These are phyloP conservation scores for Tetramorium alpestre DNA, from an alignment of 1,140 invertebrate genomes.

Conservation along the genomic window DNA sequence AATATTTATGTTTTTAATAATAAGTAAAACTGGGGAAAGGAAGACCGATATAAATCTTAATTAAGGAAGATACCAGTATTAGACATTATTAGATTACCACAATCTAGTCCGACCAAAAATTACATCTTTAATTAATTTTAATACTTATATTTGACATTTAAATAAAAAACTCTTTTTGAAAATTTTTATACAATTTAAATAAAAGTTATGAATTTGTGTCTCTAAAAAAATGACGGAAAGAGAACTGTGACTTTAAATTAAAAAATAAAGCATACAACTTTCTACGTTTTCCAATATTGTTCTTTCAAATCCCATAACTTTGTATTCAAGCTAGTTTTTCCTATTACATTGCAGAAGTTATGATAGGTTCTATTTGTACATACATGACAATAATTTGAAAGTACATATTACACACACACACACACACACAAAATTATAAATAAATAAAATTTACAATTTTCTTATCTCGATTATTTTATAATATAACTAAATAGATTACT, in stretches of 20 bases:
- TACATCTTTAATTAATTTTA: too few species aligned
- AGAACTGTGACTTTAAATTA: slow-evolving; percentile 14
- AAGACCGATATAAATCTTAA: too few species aligned
- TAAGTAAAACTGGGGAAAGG: too few species aligned
- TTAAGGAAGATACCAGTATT: too few species aligned
- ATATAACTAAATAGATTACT: neutral
- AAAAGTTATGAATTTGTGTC: slow-evolving; percentile 23
- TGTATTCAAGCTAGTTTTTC: slow-evolving; percentile 36
- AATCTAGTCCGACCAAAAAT: too few species aligned
- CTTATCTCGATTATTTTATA: neutral
- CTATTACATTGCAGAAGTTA: slow-evolving; percentile 13
- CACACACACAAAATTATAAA: too few species aligned
- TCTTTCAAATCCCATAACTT: slow-evolving; percentile 37
- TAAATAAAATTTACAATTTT: too few species aligned
- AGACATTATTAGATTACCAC: too few species aligned
- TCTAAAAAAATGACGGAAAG: neutral
- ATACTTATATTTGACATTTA: neutral
- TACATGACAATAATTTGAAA: slow-evolving; percentile 2
- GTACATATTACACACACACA: too few species aligned
- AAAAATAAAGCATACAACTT: slow-evolving; percentile 19
- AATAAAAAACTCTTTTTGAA: neutral
- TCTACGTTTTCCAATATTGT: slow-evolving; percentile 22
- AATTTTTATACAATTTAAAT: neutral
- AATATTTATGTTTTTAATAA: neutral
- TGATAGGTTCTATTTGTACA: too few species aligned